Base-by-base conservation (phyloP, 2,888 invertebrate genomes). In the Calliphora vomitoria region DNA sequence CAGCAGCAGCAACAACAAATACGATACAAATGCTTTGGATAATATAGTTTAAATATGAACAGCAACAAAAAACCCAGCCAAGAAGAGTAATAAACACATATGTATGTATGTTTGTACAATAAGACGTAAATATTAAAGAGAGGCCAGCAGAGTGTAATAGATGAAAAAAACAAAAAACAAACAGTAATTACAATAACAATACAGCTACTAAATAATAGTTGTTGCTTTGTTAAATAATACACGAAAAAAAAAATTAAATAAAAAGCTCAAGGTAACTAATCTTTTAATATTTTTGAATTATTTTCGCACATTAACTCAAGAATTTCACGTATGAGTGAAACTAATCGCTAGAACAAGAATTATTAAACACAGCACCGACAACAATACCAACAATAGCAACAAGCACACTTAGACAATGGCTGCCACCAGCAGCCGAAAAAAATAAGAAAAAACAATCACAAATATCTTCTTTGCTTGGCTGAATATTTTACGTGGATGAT, bases 301-400 rank as follows among this genome's bases (percentile, higher is more conserved):
- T 88, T 84, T 88, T 83, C 82, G 85, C 87, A 82, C 80, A 87
- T 88, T 87, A 85, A 81, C 72, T 85, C 41, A 80, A 82, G 85
- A 88, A 88, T 87, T 88, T 87, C 76, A 87, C 88, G 80, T 85
- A 87, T 83, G 87, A 88, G 75, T 87, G 72, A 68, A 85, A 83
- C 60, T 50, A 76, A 85, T 83, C 76, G 68, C 25, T 82, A 79
- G 62, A 71, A 79, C 64, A 62, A 85, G 55, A 85, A 81, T 76
- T 81, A 71, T 44, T 60, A 53, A 66, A 41, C 15, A 69, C 53
- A 75, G 71, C n/a, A 82, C n/a, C n/a, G n/a, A 58, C 10, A 10
- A 13, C 11, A 11, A 44, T 10, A 44, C 11, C 62, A 75, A 64
- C 41, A 79, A 35, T 8, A 71, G 15, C 44, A 64, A 11, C 31